Percentiles rank a stretch among this genome's conserved stretches.
Conservation (phyloP, 2,888 invertebrate genomes). For the Calliphora vomitoria region DNA sequence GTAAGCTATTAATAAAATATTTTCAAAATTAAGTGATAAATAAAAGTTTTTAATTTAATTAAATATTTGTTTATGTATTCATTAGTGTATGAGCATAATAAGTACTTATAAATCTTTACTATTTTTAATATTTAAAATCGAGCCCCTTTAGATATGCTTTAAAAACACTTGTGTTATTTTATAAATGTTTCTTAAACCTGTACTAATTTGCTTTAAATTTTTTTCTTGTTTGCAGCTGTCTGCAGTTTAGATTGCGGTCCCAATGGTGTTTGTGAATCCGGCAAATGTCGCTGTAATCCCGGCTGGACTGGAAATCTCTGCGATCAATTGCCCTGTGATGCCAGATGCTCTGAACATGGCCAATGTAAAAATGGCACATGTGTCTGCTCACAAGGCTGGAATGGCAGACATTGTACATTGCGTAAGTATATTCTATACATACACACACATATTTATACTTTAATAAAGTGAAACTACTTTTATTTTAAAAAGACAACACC, state of each 20-base stretch:
- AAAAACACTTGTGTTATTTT: not conserved
- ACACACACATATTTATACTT: not conserved
- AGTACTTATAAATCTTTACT: no score
- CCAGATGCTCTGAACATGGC: constrained; percentile 96
- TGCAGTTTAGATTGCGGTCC: constrained; percentile 97
- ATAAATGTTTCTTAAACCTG: no score
- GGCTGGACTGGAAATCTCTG: constrained; percentile 98
- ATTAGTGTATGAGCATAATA: no score
- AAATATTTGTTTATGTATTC: no score
- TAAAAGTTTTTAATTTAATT: no score
- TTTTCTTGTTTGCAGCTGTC: constrained; percentile 87
- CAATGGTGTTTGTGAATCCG: constrained; percentile 97
- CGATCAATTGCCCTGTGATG: constrained; percentile 95
- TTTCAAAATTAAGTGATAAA: no score
- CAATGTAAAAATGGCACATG: constrained; percentile 99
- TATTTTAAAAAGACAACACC: not conserved
- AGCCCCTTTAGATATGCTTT: no score
- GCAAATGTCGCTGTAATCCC: constrained; percentile 94
- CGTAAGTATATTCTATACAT: constrained; percentile 88
- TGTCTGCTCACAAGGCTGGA: constrained; percentile 99
- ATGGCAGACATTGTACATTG: constrained; percentile 98
- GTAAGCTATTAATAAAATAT: no score
- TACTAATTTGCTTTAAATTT: not conserved
- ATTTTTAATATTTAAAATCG: no score
- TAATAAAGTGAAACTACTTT: not conserved